Evolutionary conservation across 2,797 vertebrate species (phyloP).

Genomic region (Microctenopoma stevenorrisi): DNA sequence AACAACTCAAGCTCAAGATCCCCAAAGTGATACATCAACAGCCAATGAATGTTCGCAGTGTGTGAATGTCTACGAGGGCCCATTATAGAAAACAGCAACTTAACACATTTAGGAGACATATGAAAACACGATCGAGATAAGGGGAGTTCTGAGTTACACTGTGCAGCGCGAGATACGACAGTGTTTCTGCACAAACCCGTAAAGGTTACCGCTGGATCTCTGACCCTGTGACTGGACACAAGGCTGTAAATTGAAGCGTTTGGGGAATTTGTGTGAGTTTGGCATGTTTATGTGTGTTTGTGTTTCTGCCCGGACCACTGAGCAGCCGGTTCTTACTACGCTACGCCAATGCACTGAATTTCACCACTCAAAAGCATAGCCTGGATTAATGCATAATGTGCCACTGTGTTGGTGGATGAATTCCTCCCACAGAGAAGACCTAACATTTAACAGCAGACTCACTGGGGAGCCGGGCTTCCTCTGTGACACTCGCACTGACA

Average conservation of each 20-base stretch:
- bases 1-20: constrained; percentile 65
- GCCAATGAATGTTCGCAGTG: constrained; percentile 45
- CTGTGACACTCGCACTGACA: constrained; percentile 38
- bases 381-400: constrained; percentile 46
- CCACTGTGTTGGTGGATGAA: constrained; percentile 48
- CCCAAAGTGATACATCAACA: constrained; percentile 64
- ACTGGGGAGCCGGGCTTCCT: constrained; percentile 32
- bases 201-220: constrained; percentile 17
- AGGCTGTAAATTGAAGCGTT: constrained; percentile 20
- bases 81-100: constrained; percentile 52
- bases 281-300: constrained; percentile 19
- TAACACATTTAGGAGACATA: constrained; percentile 51
- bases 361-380: constrained; percentile 18
- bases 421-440: constrained; percentile 52
- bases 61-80: constrained; percentile 27
- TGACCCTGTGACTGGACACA: constrained; percentile 26
- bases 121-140: constrained; percentile 56
- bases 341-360: constrained; percentile 19
- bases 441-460: constrained; percentile 52
- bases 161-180: constrained; percentile 1
- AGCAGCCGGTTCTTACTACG: constrained; percentile 16
- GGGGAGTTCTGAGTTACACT: constrained; percentile 29
- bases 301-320: constrained; percentile 13
- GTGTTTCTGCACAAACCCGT: constrained; percentile 33
- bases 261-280: constrained; percentile 14